Evolutionary conservation across 2,888 invertebrate genomes (phyloP).

Genomic region (Zaprionus bogoriensis): DNA sequence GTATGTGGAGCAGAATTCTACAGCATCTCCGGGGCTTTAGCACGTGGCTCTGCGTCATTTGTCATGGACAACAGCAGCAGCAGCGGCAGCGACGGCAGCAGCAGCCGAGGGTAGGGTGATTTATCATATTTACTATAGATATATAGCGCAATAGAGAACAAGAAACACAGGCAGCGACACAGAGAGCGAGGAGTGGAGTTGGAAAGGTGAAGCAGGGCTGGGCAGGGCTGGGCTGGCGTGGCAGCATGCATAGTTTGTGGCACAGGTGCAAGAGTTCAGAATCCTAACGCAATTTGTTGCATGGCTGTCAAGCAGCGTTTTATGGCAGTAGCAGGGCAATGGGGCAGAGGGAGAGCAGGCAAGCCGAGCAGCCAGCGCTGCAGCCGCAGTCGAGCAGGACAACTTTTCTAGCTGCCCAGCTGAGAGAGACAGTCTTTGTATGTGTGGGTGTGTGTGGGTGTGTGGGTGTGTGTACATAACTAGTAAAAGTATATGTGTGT

Average conservation of each 20-base stretch:
- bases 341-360: not conserved
- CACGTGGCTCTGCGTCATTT: conserved; percentile 64
- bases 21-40: conserved; percentile 44
- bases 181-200: not conserved
- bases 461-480: not conserved
- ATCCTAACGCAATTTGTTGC: conserved; percentile 73
- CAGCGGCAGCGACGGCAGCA: conserved; percentile 23
- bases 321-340: conserved; percentile 41
- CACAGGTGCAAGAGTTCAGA: conserved; percentile 72
- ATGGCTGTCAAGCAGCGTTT: conserved; percentile 60
- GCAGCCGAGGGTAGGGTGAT: conserved; percentile 56
- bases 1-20: conserved; percentile 36
- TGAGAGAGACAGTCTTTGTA: conserved; percentile 6
- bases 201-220: not conserved
- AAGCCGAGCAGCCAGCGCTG: not conserved
- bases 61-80: conserved; percentile 60
- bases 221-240: not conserved
- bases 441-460: too few species aligned
- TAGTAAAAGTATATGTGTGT: too few species aligned
- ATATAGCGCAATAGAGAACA: conserved; percentile 25
- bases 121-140: conserved; percentile 71
- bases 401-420: conserved; percentile 17
- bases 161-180: not conserved
- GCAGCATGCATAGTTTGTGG: conserved; percentile 12
- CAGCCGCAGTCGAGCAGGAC: conserved; percentile 2